Percentiles rank a stretch among this genome's conserved stretches.
These are phyloP conservation scores for Drosophila orosa DNA, from an alignment of 1,140 invertebrate genomes.

Conservation along the genomic window DNA sequence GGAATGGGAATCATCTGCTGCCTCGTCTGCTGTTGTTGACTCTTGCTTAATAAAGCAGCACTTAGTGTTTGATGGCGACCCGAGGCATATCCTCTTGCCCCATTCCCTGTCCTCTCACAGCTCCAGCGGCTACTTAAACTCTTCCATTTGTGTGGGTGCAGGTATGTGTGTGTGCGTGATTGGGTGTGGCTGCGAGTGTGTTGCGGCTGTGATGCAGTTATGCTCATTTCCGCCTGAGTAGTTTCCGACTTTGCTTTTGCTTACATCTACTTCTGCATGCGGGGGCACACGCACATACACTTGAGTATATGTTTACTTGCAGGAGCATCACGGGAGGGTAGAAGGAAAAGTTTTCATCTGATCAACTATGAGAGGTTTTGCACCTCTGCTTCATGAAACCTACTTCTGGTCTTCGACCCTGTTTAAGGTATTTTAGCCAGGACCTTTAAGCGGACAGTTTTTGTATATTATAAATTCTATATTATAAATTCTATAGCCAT, in stretches of 20 bases:
- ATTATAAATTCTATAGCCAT: too few species aligned
- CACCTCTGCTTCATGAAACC: too few species aligned
- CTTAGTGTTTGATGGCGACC: constrained; percentile 58
- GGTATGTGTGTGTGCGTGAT: constrained; percentile 17
- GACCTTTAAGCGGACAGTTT: too few species aligned
- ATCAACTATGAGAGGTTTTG: neutral
- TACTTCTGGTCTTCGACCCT: neutral
- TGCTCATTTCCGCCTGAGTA: constrained; percentile 74
- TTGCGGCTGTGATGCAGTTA: constrained; percentile 70
- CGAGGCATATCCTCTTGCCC: constrained; percentile 24
- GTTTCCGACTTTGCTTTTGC: constrained; percentile 70
- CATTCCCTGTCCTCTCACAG: constrained; percentile 27
- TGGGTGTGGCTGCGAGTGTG: constrained; percentile 32
- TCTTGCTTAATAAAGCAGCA: constrained; percentile 74
- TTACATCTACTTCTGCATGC: constrained; percentile 57
- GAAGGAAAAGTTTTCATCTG: constrained; percentile 1
- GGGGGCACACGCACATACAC: constrained; percentile 32
- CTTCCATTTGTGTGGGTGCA: constrained; percentile 23
- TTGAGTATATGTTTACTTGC: constrained; percentile 8
- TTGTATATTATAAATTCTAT: too few species aligned
- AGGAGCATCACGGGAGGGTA: constrained; percentile 38
- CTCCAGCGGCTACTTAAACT: constrained; percentile 58
- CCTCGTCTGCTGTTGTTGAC: constrained; percentile 34
- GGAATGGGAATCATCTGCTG: constrained; percentile 9
- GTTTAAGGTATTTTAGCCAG: neutral